phyloP scores from a whole-genome alignment of 2,797 vertebrate genomes.

The Coregonus sp. region DNA sequence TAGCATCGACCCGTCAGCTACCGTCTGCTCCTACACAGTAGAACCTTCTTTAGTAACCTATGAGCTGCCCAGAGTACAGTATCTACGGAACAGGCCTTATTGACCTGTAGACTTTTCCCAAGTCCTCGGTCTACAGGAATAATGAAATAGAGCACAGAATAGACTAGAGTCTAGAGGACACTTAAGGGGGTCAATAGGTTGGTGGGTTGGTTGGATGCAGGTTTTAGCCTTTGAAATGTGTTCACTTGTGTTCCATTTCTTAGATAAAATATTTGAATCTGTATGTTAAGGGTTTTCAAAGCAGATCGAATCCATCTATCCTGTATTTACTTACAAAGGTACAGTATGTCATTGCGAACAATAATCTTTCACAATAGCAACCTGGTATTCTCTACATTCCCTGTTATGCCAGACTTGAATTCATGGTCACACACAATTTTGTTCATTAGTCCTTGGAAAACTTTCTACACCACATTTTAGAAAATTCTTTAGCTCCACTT shows the following conservation, averaged over 20 bases:
- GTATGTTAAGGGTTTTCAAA: constrained; percentile 40
- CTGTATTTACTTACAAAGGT: not conserved
- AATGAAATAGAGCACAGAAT: constrained; percentile 46
- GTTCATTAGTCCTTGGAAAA: too few species aligned
- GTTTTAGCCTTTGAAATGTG: not conserved
- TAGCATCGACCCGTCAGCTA: constrained; percentile 66
- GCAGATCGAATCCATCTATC: not conserved
- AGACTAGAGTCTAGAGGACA: constrained; percentile 51
- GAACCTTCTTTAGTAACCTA: constrained; percentile 71
- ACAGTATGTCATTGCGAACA: not conserved
- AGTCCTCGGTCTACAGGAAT: constrained; percentile 40
- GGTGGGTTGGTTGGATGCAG: constrained; percentile 7
- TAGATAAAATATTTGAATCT: constrained; percentile 52
- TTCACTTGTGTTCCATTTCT: constrained; percentile 38
- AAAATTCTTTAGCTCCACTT: constrained; percentile 21
- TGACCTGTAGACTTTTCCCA: constrained; percentile 72
- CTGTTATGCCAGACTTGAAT: constrained; percentile 58
- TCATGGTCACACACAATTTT: too few species aligned
- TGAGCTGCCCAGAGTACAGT: constrained; percentile 47
- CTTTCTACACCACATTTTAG: too few species aligned
- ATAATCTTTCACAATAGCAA: too few species aligned
- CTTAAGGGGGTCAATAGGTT: not conserved
- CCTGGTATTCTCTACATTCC: constrained; percentile 20
- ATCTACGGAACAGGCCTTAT: constrained; percentile 55
- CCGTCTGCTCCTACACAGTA: constrained; percentile 61